phyloP scores from a whole-genome alignment of 2,113 vertebrate genomes.

The Myiozetetes cayanensis region DNA sequence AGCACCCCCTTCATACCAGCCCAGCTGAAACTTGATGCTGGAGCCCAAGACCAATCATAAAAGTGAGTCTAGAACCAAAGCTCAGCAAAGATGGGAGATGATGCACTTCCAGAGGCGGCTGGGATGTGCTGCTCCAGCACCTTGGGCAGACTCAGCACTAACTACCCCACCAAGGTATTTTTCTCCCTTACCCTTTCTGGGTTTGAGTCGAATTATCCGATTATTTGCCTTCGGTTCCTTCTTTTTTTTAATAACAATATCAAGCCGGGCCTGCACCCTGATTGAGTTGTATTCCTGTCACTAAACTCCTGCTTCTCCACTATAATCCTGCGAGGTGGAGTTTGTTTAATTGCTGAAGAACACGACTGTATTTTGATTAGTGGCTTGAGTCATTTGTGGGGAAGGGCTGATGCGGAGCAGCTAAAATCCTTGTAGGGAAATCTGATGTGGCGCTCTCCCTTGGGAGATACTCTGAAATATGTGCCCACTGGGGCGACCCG shows the following conservation, averaged over 20 bases:
- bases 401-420: slow-evolving; percentile 46
- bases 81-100: background rate
- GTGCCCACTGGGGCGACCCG: slow-evolving; percentile 47
- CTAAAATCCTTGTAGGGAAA: slow-evolving; percentile 60
- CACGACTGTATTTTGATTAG: slow-evolving; percentile 49
- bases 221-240: background rate
- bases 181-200: background rate
- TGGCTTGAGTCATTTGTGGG: slow-evolving; percentile 56
- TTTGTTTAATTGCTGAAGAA: slow-evolving; percentile 31
- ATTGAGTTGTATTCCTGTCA: background rate
- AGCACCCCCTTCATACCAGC: background rate
- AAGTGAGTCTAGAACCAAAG: background rate
- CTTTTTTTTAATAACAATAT: background rate
- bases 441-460: slow-evolving; percentile 46
- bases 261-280: background rate
- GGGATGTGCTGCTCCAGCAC: background rate
- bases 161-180: background rate
- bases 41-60: background rate
- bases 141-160: background rate
- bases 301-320: background rate
- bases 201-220: background rate
- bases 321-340: background rate
- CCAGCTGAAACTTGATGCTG: background rate
- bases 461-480: slow-evolving; percentile 30
- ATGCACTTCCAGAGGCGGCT: background rate